Base-by-base conservation (phyloP, 2,888 invertebrate species). In the Panopea generosa region DNA sequence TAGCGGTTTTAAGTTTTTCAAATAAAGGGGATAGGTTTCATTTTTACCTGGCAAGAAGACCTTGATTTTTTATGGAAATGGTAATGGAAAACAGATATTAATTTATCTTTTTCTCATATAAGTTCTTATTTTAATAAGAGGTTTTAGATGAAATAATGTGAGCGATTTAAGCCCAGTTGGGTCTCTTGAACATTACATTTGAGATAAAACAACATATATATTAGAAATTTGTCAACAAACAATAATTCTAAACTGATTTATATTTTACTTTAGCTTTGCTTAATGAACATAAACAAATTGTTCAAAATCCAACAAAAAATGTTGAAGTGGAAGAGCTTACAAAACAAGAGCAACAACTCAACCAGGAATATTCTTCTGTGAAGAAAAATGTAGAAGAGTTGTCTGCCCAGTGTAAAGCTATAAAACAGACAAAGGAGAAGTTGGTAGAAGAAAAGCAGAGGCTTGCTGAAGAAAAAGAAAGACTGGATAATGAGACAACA, bases 401-500 rank as follows among this genome's bases (percentile, higher is more conserved):
- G 53, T 76, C 76, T 69, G 24, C 61, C 49, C 38, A 76, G 40
- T 74, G 74, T 63, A 53, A 72, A 55, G 40, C 71, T 20, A 24
- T 74, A 26, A 66, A 74, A 27, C 33, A 61, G 26, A 57, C 50
- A 14, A 43, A 67, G n/a, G 61, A 63, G n/a, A 47, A 70, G 49
- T 50, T 69, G 9, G 52, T 71, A 38, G 57, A 40, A 14, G 70
- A 82, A 45, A 74, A 72, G 33, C 65, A 57, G 18, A 43, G 27
- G n/a, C 47, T 72, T 11, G 0, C 26, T 7, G 68, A 72, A 40
- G 77, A 81, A 50, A 71, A 75, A 45, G 81, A 82, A 33, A 68
- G 79, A 22, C 56, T 82, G 20, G 72, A 74, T 18, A 79, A 81
- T 74, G 80, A 82, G 26, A 81, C 74, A 38, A 74, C 66, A 18